These are phyloP conservation scores for Dasyurus viverrinus DNA, from an alignment of 2,113 vertebrate species.

Conservation along the genomic window DNA sequence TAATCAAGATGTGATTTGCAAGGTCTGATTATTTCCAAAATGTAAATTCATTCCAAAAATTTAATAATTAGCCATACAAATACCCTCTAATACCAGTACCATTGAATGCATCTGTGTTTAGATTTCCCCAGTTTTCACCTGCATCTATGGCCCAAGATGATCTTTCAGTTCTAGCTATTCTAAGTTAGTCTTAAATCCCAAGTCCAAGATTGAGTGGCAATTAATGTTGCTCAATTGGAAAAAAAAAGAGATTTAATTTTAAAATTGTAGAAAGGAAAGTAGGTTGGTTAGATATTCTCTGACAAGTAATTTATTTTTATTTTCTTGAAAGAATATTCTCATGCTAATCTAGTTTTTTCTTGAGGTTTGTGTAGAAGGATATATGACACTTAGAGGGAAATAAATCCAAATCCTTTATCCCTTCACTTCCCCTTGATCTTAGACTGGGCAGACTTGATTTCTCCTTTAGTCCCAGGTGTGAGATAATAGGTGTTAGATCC, in stretches of 20 bases:
- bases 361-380: constrained; percentile 14
- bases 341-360: not conserved
- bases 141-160: not conserved
- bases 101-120: not conserved
- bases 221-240: not conserved
- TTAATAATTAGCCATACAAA: not conserved
- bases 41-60: not conserved
- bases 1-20: not conserved
- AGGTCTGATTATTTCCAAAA: not conserved
- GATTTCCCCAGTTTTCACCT: not conserved
- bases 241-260: constrained; percentile 11
- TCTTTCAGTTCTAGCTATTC: not conserved
- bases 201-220: not conserved
- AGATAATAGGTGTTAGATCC: constrained; percentile 10
- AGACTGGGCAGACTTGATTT: not conserved
- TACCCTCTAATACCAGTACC: not conserved
- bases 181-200: not conserved
- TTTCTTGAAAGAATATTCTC: constrained; percentile 1
- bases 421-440: constrained; percentile 14
- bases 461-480: not conserved
- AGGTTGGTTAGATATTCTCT: not conserved
- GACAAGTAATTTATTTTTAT: constrained; percentile 39
- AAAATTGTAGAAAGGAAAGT: not conserved
- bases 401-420: not conserved
- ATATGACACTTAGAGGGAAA: not conserved